Base-by-base conservation (phyloP, 2,113 vertebrate species). In the Rhodinocichla rosea region DNA sequence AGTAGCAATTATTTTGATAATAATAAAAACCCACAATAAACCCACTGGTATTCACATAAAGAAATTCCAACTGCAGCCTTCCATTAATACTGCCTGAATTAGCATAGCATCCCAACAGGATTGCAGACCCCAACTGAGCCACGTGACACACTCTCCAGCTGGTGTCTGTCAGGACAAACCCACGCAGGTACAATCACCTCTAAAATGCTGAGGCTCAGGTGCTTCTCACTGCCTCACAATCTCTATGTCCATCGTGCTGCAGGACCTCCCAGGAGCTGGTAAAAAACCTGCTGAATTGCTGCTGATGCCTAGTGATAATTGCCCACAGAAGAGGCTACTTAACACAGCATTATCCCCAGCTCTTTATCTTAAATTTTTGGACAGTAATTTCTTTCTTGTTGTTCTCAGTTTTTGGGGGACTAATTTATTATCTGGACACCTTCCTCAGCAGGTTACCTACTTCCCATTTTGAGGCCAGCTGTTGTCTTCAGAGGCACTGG, bases 381-480 rank as follows among this genome's bases (percentile, higher is more conserved):
- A n/a, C 55, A 69, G 17, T 21, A 37, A 59, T 69, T 77, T 57
- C 26, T 65, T 92, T 85, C 19, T 83, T 62, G 1, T 35, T 78
- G 28, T 56, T 92, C 49, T 81, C 7, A 63, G 39, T 10, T 42
- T 81, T 78, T 9, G 2, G 18, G 76, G 33, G 59, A 32, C 40
- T 92, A 91, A 94, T 94, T 87, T 89, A 45, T 94, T 89, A 89
- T 50, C 74, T 68, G 52, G 81, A 92, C 65, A 75, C 57, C 65
- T 89, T 91, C 30, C 62, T 40, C 82, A 79, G 89, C 69, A 90
- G 42, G 89, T 65, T 79, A 62, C 9, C 45, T 63, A 47, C 82
- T 93, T 83, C 47, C 47, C 32, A 57, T 74, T 77, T 81, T 35
- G 59, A 93, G 67, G 50, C 75, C 85, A 93, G 93, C 85, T 96